A percentile compares a stretch with the other conserved stretches of the same genome.
These are phyloP conservation scores for Hermaeophaga mercurialis DNA, from an alignment of 2,888 invertebrate genomes.

Conservation along the genomic window DNA sequence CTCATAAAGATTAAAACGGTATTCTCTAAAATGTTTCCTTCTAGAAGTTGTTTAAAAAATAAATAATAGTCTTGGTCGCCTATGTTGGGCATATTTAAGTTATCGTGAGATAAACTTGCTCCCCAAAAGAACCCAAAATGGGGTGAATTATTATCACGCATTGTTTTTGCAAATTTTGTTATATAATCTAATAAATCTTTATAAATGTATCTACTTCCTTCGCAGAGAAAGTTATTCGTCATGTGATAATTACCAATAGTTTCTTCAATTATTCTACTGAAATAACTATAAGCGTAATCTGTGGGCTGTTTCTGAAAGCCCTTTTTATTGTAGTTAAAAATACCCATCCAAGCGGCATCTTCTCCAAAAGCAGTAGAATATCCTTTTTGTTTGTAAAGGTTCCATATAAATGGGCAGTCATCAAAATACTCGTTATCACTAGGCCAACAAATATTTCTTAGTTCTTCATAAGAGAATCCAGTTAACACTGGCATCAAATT, in stretches of 20 bases:
- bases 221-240: slow-evolving; percentile 71
- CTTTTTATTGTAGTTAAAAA: slow-evolving; percentile 78
- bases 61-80: slow-evolving; percentile 70
- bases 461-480: slow-evolving; percentile 70
- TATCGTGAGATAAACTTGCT: slow-evolving; percentile 83
- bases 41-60: slow-evolving; percentile 64
- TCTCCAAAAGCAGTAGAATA: slow-evolving; percentile 83
- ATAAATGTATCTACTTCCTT: slow-evolving; percentile 72
- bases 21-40: slow-evolving; percentile 64
- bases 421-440: slow-evolving; percentile 67
- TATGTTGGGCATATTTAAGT: slow-evolving; percentile 75
- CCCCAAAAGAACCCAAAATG: slow-evolving; percentile 88
- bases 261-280: slow-evolving; percentile 70
- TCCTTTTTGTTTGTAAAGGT: slow-evolving; percentile 72
- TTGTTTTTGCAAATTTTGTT: slow-evolving; percentile 64
- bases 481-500: slow-evolving; percentile 83
- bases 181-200: slow-evolving; percentile 76
- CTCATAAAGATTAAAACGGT: slow-evolving; percentile 76
- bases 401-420: slow-evolving; percentile 84
- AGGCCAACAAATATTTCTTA: slow-evolving; percentile 67
- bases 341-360: slow-evolving; percentile 77
- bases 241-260: slow-evolving; percentile 69
- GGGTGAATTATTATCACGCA: slow-evolving; percentile 63
- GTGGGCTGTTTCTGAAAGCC: slow-evolving; percentile 83
- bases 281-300: slow-evolving; percentile 82